These are phyloP conservation scores for Koerneria pararmatus DNA, from an alignment of 2,888 invertebrate species.

Conservation along the genomic window DNA sequence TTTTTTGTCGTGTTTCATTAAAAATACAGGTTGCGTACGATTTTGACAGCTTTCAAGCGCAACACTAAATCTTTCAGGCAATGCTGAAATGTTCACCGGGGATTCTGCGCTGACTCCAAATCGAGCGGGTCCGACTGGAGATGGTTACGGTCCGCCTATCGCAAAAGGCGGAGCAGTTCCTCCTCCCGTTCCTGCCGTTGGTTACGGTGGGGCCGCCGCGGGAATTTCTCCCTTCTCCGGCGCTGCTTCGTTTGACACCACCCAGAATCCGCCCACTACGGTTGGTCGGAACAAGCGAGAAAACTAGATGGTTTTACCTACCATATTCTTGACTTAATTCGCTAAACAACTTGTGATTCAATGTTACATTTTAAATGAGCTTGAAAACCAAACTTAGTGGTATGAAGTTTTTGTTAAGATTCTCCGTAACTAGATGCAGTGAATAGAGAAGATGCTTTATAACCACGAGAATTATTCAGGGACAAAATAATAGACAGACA, in stretches of 20 bases:
- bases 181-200: conserved; percentile 46
- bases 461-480: too few species aligned
- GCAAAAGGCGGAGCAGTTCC: conserved; percentile 40
- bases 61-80: too few species aligned
- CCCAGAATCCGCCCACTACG: conserved; percentile 46
- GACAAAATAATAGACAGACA: too few species aligned
- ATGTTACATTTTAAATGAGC: conserved; percentile 7
- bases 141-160: conserved; percentile 57
- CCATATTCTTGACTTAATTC: too few species aligned
- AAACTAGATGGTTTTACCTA: too few species aligned
- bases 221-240: conserved; percentile 39
- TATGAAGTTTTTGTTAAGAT: too few species aligned
- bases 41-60: too few species aligned
- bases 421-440: too few species aligned
- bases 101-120: conserved; percentile 54
- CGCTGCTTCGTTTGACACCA: conserved; percentile 28
- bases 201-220: conserved; percentile 51
- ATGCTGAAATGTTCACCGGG: conserved; percentile 57
- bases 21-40: too few species aligned
- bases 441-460: too few species aligned
- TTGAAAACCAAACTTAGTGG: too few species aligned
- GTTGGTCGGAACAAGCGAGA: conserved; percentile 24
- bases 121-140: conserved; percentile 52
- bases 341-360: background rate
- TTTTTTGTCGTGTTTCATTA: too few species aligned